Conservation (phyloP, 2,113 vertebrate species). For the Scalopus aquaticus region DNA sequence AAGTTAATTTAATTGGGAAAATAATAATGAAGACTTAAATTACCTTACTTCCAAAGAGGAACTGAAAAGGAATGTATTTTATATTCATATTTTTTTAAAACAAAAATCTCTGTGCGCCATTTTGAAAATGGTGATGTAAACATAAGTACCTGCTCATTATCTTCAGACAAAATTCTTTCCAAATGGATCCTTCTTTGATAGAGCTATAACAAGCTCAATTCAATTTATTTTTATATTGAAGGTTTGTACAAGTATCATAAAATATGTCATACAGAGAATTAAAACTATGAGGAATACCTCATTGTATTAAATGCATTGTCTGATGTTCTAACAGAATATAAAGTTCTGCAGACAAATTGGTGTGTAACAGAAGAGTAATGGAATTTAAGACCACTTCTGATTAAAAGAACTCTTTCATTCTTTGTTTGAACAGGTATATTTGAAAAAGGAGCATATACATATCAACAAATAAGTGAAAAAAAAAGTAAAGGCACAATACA, state of each 20-base stretch:
- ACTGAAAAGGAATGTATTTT: not conserved
- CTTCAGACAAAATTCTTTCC: conserved; percentile 40
- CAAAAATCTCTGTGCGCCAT: not conserved
- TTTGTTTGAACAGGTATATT: not conserved
- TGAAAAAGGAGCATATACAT: not conserved
- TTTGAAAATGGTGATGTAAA: conserved; percentile 22
- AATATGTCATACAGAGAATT: conserved; percentile 40
- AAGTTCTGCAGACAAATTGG: not conserved
- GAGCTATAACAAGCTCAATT: conserved; percentile 43
- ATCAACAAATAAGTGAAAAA: not conserved
- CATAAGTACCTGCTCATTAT: conserved; percentile 40
- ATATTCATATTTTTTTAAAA: conserved; percentile 18
- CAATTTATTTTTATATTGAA: conserved; percentile 73
- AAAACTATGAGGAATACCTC: conserved; percentile 27
- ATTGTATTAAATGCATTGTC: not conserved
- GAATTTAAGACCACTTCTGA: not conserved
- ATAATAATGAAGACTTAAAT: not conserved
- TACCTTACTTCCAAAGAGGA: not conserved
- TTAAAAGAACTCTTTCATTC: not conserved
- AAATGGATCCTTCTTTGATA: conserved; percentile 36
- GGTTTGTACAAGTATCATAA: conserved; percentile 48
- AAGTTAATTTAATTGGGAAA: not conserved
- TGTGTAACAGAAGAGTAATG: not conserved
- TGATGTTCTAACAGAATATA: not conserved
- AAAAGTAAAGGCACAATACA: not conserved